Evolutionary conservation across 2,113 vertebrate genomes (phyloP), one percentile per base, ranked within the genome.

Genomic region (Nanorana parkeri): DNA sequence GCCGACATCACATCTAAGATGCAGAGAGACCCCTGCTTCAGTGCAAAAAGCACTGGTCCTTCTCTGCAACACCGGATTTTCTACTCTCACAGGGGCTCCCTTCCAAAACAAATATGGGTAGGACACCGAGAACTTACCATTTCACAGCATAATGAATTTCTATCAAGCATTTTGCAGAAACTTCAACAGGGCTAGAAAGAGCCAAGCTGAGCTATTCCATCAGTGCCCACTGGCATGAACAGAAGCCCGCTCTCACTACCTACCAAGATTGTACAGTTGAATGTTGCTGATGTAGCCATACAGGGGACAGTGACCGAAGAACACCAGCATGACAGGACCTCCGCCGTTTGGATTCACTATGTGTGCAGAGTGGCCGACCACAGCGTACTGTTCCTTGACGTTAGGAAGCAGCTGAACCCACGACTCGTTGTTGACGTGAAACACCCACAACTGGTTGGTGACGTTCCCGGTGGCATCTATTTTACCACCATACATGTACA

Each of bases 401-500:
- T 88, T 89, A 0, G 94, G 96, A 0, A 17, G 80, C 24, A 90
- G 82, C 20, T 88, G 88, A 0, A 91, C 85, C 98, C 98, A 99
- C 1, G 94, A 96, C 86, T 97, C 95, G 85, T 92, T 95, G 72
- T 89, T 90, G 69, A 94, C 93, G 88, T 97, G 93, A 86, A 99
- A 96, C 19, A 97, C 92, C 96, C 96, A 96, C 80, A 99, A 89
- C 90, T 99, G 95, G 82, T 91, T 97, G 69, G 95, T 97, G 77
- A 99, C 96, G 1, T 99, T 99, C 8, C 97, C 97, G 0, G 95
- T 96, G 0, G 94, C 93, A 28, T 99, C 98, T 0, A 99, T 94
- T 90, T 99, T 99, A 5, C 98, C 98, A 13, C 98, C 98, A 0
- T 98, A 99, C 97, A 99, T 99, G 87, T 96, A 99, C 86, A 99